These are phyloP conservation scores for Mallateleia sp. DNA, from an alignment of 2,888 invertebrate genomes.

Conservation along the genomic window DNA sequence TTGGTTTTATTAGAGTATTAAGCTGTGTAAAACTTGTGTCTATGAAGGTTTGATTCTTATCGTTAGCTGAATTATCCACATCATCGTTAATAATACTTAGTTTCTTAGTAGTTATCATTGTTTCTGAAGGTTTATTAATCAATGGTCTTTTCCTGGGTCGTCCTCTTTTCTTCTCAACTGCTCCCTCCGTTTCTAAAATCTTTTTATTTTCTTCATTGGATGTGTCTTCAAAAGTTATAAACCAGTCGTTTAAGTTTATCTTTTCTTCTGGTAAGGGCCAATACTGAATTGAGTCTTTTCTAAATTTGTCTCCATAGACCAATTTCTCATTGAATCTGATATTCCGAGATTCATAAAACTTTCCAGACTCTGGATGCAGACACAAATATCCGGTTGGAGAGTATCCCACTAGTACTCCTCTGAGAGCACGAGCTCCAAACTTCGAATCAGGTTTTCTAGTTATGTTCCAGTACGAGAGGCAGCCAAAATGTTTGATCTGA, in stretches of 20 bases:
- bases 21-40: neutral
- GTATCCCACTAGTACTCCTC: neutral
- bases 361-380: neutral
- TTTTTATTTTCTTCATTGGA: too few species aligned
- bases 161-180: too few species aligned
- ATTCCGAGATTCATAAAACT: neutral
- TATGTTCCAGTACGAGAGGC: neutral
- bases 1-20: too few species aligned
- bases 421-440: neutral
- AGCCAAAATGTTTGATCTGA: neutral
- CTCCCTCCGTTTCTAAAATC: conserved; percentile 27
- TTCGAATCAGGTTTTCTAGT: neutral
- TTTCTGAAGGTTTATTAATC: too few species aligned
- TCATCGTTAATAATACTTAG: too few species aligned
- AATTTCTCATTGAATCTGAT: neutral
- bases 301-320: conserved; percentile 59
- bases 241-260: too few species aligned
- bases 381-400: neutral
- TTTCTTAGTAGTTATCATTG: too few species aligned
- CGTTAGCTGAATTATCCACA: too few species aligned
- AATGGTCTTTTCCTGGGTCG: too few species aligned
- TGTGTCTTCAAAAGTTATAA: too few species aligned
- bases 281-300: conserved; percentile 36
- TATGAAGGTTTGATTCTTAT: too few species aligned
- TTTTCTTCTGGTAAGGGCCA: conserved; percentile 29